A percentile compares a stretch with the other conserved stretches of the same genome.
phyloP scores from a whole-genome alignment of 2,113 vertebrate species.

The Apteryx owenii region DNA sequence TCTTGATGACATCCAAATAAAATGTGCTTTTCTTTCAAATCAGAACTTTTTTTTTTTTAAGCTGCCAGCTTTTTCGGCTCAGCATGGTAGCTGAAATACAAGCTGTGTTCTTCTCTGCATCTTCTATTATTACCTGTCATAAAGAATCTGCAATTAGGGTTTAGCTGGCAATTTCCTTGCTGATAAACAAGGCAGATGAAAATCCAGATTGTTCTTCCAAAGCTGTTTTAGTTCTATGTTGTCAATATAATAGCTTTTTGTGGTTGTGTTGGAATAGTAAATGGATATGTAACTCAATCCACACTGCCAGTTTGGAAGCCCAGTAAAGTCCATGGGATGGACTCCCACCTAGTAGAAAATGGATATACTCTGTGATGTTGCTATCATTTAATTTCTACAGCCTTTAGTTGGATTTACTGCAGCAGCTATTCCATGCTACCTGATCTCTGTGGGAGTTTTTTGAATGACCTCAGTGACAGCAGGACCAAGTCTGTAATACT shows the following conservation, averaged over 20 bases:
- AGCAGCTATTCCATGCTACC: not conserved
- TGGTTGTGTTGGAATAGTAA: not conserved
- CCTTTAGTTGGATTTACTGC: not conserved
- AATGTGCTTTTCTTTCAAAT: slow-evolving; percentile 45
- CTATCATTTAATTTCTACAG: not conserved
- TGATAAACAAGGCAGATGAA: not conserved
- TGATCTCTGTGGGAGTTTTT: not conserved
- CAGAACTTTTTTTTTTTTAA: not conserved
- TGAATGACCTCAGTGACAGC: not conserved
- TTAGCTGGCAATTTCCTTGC: slow-evolving; percentile 23
- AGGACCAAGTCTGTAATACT: not conserved
- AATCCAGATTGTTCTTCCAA: slow-evolving; percentile 12
- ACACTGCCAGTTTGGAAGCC: not conserved
- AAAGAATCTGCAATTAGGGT: slow-evolving; percentile 54
- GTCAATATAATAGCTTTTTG: not conserved
- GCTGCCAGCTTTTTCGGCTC: not conserved
- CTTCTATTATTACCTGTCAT: slow-evolving; percentile 62
- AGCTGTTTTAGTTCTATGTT: not conserved
- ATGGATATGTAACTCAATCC: not conserved
- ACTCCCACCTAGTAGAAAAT: not conserved
- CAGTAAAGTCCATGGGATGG: not conserved
- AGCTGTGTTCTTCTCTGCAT: slow-evolving; percentile 30
- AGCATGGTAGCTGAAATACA: slow-evolving; percentile 33
- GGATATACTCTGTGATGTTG: not conserved
- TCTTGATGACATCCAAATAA: slow-evolving; percentile 35